Base-by-base conservation (phyloP, 2,888 invertebrate genomes). In the Marasmarcha lunaedactyla region DNA sequence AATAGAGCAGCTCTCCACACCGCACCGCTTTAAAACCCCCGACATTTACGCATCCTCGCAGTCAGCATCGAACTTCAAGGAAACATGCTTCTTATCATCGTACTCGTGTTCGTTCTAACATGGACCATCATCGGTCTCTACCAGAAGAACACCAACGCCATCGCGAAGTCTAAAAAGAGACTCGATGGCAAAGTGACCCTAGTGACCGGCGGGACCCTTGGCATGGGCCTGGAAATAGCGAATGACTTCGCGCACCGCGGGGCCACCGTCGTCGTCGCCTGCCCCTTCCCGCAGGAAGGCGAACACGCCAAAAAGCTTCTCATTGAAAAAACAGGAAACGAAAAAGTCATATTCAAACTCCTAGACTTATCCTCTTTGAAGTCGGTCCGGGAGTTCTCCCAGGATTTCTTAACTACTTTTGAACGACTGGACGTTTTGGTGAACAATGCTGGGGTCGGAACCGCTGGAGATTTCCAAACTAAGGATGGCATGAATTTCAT, bases 381-480 rank as follows among this genome's bases (percentile, higher is more conserved):
- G 49, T 94, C 93, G 0, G 86, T 94, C 4, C 86, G 95, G 12
- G 87, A 88, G 48, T 97, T 97, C 61, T 94, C 93, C 0, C 86
- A 86, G 2, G 90, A 91, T 42, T 86, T 97, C 15, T 83, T 89
- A 15, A 84, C 86, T 49, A 89, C 86, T 1, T 93, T 94, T 74
- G 66, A 84, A 4, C 86, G 87, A 59, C 65, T 96, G 39, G 91
- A 96, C 64, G 89, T 95, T 13, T 71, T 96, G n/a, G 86, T 96
- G 34, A 94, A 95, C 63, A 96, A 96, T 59, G 96, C 96, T 0
- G 96, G 95, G 1, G 90, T 91, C 0, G 88, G 92, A 36, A 77
- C 86, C 0, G 87, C 89, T 42, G 74, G 71, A 6, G 87, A 76
- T 37, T 58, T 55, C 10, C 76, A 86, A 39, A 92, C 93, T 13